Evolutionary conservation across 2,888 invertebrate genomes (phyloP), one percentile per base, ranked within the genome.

Genomic region (Nebria brevicollis): DNA sequence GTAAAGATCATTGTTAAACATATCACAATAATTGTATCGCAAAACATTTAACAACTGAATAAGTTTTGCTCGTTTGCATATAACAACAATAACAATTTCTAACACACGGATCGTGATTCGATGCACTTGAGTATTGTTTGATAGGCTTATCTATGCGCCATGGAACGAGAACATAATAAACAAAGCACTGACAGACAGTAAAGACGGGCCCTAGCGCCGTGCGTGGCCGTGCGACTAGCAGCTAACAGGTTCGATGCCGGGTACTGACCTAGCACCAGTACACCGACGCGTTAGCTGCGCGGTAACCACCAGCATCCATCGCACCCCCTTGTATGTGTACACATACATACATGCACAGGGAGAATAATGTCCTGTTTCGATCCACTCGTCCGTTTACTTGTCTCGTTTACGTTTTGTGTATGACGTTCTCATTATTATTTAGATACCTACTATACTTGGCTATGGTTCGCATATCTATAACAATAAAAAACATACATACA

Each of bases 161-260:
- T 54, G 54, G 8, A 54, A 54, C 54, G 54, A 13, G 54, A 54
- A 54, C 54, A 54, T 54, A 54, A 54, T 54, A 54, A 54, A 54
- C 54, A 54, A 54, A 54, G 54, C 54, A 54, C 54, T 54, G 54
- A 8, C 54, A 54, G 54, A 8, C 54, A 54, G 54, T 6, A 54
- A 13, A 54, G 54, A 54, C 54, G 54, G 54, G 54, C 54, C 54
- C 68, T 25, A 68, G 68, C 68, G 68, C 13, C 68, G 68, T 15
- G 15, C 68, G 68, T 25, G 68, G 15, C 68, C 8, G 20, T 68
- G n/a, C 20, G 20, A 68, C 73, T 42, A 41, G 73, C 42, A 73
- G 73, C 42, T 73, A 73, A 73, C 73, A 73, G 73, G 73, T 73
- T 73, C 73, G 42, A 73, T 8, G 11, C 73, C 73, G 73, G 73